Conservation (phyloP, 2,797 vertebrate genomes). For the Eulemur mongoz region DNA sequence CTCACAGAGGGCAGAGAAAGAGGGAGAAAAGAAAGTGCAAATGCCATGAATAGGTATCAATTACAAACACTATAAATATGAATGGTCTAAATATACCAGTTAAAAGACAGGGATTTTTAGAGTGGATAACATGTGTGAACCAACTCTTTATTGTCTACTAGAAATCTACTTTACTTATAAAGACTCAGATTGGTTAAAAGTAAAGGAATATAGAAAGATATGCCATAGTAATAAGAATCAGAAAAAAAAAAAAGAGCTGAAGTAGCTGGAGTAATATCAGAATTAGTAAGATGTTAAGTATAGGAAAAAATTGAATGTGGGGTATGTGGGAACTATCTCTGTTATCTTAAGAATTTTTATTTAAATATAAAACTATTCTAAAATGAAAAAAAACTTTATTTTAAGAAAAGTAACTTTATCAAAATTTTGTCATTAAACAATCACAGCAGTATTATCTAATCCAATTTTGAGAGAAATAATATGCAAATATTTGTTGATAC, state of each 20-base stretch:
- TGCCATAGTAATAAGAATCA: background rate
- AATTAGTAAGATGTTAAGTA: background rate
- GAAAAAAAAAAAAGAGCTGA: background rate
- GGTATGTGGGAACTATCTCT: no score
- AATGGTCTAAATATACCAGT: background rate
- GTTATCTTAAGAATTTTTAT: background rate
- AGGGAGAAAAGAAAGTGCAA: background rate
- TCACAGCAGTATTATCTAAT: background rate
- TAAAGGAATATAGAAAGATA: background rate
- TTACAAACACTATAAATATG: background rate
- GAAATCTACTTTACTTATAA: background rate
- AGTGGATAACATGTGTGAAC: background rate
- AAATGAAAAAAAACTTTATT: background rate
- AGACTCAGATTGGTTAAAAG: background rate
- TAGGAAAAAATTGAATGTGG: background rate
- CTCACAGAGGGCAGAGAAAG: background rate
- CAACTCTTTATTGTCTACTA: background rate
- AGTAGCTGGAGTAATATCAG: background rate
- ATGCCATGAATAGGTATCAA: background rate
- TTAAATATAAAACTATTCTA: background rate
- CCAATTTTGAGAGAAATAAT: background rate
- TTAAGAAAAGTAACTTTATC: background rate
- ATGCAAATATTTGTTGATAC: background rate
- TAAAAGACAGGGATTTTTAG: background rate
- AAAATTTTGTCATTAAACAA: background rate